phyloP scores from a whole-genome alignment of 2,888 invertebrate species.

The Taenaris catops region DNA sequence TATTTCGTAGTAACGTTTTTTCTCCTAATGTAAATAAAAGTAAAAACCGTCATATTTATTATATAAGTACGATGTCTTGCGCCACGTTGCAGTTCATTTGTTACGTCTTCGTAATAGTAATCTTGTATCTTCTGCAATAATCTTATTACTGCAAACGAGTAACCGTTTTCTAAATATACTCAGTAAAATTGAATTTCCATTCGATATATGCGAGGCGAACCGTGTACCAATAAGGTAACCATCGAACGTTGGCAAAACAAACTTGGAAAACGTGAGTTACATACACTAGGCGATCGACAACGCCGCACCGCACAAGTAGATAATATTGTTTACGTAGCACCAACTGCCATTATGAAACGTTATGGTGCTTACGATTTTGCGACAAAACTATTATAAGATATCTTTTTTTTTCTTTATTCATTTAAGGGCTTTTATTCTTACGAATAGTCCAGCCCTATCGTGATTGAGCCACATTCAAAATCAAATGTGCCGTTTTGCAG shows the following conservation, averaged over 20 bases:
- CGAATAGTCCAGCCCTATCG: neutral
- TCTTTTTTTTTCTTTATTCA: neutral
- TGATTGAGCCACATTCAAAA: neutral
- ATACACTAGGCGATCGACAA: conserved; percentile 50
- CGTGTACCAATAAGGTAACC: conserved; percentile 53
- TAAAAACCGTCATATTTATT: too few relatives aligned
- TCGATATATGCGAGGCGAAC: conserved; percentile 48
- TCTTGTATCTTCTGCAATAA: conserved; percentile 7
- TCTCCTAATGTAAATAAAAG: too few relatives aligned
- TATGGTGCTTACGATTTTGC: too few relatives aligned
- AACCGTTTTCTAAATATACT: conserved; percentile 35
- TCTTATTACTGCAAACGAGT: conserved; percentile 21
- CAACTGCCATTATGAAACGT: conserved; percentile 34
- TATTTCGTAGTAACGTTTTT: too few relatives aligned
- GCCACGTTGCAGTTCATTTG: too few relatives aligned
- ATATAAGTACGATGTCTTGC: too few relatives aligned
- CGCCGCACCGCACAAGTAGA: conserved; percentile 37
- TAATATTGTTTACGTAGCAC: conserved; percentile 67
- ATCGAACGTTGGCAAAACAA: conserved; percentile 66
- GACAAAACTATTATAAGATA: too few relatives aligned
- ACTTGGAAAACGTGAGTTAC: conserved; percentile 65
- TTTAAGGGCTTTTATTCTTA: too few relatives aligned
- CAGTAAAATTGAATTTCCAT: conserved; percentile 50
- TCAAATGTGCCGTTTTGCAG: neutral
- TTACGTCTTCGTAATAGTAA: too few relatives aligned